These are phyloP conservation scores for Syngnathoides biaculeatus DNA, from an alignment of 2,113 vertebrate species.

Conservation along the genomic window DNA sequence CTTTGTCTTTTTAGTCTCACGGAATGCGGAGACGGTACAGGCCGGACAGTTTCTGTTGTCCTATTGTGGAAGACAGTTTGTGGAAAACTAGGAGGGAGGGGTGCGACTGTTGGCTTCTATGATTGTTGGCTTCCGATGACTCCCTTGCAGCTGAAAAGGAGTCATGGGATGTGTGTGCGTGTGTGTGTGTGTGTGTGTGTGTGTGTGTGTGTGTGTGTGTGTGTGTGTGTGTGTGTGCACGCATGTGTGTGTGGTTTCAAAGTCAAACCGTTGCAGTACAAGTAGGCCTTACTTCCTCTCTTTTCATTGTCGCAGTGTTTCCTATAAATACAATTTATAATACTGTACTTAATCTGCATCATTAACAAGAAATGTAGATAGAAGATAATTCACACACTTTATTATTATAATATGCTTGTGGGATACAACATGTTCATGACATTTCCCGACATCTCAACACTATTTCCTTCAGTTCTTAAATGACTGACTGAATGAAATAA, in stretches of 20 bases:
- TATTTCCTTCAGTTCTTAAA: neutral
- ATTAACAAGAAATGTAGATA: neutral
- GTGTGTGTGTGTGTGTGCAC: neutral
- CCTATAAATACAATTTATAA: neutral
- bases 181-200: neutral
- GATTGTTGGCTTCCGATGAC: neutral
- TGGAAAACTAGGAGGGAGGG: neutral
- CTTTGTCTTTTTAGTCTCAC: neutral
- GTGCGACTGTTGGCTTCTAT: neutral
- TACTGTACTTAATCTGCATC: neutral
- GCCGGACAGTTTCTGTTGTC: neutral
- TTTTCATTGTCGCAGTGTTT: neutral
- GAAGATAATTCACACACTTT: neutral
- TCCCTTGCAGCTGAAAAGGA: neutral
- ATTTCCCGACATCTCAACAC: neutral
- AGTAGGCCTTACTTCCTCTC: neutral
- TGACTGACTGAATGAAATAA: too few relatives aligned
- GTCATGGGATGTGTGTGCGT: neutral
- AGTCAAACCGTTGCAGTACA: neutral
- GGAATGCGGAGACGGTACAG: neutral
- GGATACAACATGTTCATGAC: neutral
- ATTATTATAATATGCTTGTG: neutral
- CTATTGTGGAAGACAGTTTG: neutral
- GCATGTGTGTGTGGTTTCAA: too few relatives aligned
- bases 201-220: neutral